Conservation (phyloP, 2,113 vertebrate species). For the Urocitellus parryii region DNA sequence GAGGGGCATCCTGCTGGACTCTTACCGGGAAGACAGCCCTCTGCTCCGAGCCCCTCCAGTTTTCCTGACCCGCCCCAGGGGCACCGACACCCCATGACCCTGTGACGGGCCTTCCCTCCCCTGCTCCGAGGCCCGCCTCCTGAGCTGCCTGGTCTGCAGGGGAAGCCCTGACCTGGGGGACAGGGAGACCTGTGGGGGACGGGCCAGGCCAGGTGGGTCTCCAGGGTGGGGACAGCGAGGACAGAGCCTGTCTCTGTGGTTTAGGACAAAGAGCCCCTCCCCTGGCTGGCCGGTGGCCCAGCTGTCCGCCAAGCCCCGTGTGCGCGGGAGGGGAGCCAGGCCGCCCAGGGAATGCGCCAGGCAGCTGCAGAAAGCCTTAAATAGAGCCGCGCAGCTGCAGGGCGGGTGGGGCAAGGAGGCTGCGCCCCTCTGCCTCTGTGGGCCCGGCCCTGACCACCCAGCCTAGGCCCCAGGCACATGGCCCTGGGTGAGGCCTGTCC, state of each 20-base stretch:
- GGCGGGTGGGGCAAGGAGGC: background rate
- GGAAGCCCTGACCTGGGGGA: accelerated
- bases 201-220: background rate
- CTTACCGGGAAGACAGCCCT: accelerated
- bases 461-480: background rate
- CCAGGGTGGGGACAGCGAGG: background rate
- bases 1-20: background rate
- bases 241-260: background rate
- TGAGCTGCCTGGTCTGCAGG: background rate
- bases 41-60: background rate
- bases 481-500: background rate
- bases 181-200: background rate
- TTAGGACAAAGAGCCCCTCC: background rate
- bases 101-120: background rate
- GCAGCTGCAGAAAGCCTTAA: constrained; percentile 69
- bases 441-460: constrained; percentile 18
- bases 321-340: background rate
- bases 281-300: background rate
- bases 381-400: constrained; percentile 69
- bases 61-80: background rate
- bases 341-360: background rate
- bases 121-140: accelerated
- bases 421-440: accelerated
- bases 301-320: constrained; percentile 6
- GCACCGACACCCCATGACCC: no score